Evolutionary conservation across 2,113 vertebrate genomes (phyloP).

Genomic region (Crypturellus undulatus): DNA sequence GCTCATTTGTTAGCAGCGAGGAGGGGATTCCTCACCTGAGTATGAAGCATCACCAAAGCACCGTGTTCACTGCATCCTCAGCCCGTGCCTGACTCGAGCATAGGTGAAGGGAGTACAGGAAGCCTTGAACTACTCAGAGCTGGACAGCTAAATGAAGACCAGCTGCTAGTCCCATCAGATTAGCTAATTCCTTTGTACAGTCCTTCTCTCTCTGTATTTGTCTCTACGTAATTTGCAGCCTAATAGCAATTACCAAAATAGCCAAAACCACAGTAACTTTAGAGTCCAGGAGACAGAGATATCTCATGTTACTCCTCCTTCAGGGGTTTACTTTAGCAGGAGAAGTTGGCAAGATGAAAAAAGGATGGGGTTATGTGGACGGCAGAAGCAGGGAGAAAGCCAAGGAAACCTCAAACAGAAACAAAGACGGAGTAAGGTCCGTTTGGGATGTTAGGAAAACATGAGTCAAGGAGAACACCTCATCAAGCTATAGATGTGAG

Average conservation of each 20-base stretch:
- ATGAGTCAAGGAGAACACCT: neutral
- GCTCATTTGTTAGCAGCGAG: neutral
- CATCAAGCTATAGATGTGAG: neutral
- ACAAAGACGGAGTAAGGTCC: neutral
- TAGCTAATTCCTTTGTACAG: constrained; percentile 33
- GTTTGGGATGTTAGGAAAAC: neutral
- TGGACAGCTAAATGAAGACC: constrained; percentile 12
- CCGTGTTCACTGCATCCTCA: neutral
- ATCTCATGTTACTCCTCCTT: constrained; percentile 19
- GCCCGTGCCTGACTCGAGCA: neutral
- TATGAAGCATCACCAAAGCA: neutral
- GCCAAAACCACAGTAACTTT: constrained; percentile 45
- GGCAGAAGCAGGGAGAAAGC: neutral
- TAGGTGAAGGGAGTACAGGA: neutral
- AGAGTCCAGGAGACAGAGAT: constrained; percentile 15
- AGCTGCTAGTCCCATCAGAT: constrained; percentile 64
- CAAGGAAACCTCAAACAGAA: neutral
- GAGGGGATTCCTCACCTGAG: neutral
- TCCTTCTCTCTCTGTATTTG: neutral
- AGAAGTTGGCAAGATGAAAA: neutral
- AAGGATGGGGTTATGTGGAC: neutral
- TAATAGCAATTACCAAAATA: neutral
- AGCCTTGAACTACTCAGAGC: neutral
- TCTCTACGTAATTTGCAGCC: constrained; percentile 1
- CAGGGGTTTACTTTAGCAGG: constrained; percentile 39